Base-by-base conservation (phyloP, 1,140 invertebrate genomes). In the Eriosoma lanigerum region DNA sequence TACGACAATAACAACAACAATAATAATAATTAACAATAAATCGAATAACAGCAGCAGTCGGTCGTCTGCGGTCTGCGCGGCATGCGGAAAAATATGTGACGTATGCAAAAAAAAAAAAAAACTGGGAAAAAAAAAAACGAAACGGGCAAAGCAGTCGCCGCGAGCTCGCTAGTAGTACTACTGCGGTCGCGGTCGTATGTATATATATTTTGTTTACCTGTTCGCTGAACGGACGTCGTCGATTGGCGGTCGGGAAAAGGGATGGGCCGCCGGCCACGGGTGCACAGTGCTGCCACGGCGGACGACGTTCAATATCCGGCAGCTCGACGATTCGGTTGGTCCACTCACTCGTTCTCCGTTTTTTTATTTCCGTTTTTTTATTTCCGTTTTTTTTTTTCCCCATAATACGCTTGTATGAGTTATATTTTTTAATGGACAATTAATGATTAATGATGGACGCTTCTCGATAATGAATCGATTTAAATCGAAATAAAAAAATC, bases 31-130 rank as follows among this genome's bases (percentile, higher is more conserved):
- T 15, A 52, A 52, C 19, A 52, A n/a, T 0, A 3, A 5, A 8
- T 8, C 56, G 56, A 24, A 1, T 26, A 15, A 44, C 19, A 9
- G 62, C 17, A 29, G 1, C 17, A 10, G 12, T 0, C 15, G 5
- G 38, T 44, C 32, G 8, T 19, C 38, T 9, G 8, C 13, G 64
- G 2, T 4, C 32, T 5, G 26, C 64, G 38, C 64, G 6, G 38
- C 44, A 38, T 24, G 66, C 21, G 21, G 4, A 15, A 46, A 32
- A 46, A 3, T 48, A 68, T 17, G 66, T 78, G 75, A 78, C 75
- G 75, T 78, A 78, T 19, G 56, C 75, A 78, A 26, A 78, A 78
- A 78, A n/a, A 26, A 76, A 24, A 38, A 58, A 26, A 15, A 76
- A 4, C 3, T 38, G 32, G n/a, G n/a, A n/a, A n/a, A 21, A 44